Evolutionary conservation across 2,797 vertebrate genomes (phyloP).

Genomic region (Chelon auratus): DNA sequence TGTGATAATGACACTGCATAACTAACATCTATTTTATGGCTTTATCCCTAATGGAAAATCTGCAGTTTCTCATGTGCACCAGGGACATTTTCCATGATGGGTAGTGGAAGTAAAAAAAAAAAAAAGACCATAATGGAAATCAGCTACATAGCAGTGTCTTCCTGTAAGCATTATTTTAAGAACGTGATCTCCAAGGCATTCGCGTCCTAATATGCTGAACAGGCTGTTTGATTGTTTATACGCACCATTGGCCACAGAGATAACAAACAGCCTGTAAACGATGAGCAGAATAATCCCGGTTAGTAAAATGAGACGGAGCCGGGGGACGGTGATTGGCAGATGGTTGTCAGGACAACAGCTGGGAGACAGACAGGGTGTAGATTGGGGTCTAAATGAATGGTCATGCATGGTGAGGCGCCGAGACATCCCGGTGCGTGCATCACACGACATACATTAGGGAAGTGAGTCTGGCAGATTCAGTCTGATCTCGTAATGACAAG

Average conservation of each 20-base stretch:
- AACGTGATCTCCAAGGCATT: conserved; percentile 19
- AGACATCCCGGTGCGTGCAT: conserved; percentile 34
- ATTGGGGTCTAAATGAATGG: conserved; percentile 71
- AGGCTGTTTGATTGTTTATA: conserved; percentile 44
- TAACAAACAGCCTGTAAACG: conserved; percentile 55
- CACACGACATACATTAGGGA: conserved; percentile 36
- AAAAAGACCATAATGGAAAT: conserved; percentile 42
- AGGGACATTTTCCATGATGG: conserved; percentile 1
- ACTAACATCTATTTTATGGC: conserved; percentile 22
- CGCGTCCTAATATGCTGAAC: conserved; percentile 38
- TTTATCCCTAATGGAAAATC: conserved; percentile 17
- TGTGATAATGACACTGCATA: conserved; percentile 2
- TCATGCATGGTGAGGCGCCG: conserved; percentile 52
- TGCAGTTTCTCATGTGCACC: conserved; percentile 1
- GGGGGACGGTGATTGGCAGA: conserved; percentile 56
- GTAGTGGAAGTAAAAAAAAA: conserved; percentile 18
- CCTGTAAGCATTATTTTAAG: conserved; percentile 5
- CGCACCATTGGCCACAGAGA: conserved; percentile 36
- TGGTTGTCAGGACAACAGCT: conserved; percentile 71
- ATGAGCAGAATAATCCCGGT: conserved; percentile 44
- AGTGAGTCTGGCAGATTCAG: conserved; percentile 21
- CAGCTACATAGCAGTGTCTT: conserved; percentile 10
- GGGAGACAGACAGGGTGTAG: conserved; percentile 56
- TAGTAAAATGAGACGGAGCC: conserved; percentile 43
- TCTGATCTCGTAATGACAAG: conserved; percentile 11